Evolutionary conservation across 2,797 vertebrate genomes (phyloP).

Genomic region (Muscicapa striata): DNA sequence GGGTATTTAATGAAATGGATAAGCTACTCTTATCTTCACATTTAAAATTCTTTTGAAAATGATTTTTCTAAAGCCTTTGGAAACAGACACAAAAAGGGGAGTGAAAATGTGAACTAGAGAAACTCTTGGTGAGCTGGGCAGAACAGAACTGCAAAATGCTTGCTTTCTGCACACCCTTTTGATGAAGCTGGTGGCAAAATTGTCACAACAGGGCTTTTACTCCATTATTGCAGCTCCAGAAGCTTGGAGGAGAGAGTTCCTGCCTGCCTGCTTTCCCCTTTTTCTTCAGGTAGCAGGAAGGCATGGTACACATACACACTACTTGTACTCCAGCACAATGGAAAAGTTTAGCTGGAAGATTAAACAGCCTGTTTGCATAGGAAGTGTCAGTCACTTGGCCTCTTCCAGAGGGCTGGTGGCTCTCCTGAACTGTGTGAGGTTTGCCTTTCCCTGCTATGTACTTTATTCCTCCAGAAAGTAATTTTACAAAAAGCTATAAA

Average conservation of each 20-base stretch:
- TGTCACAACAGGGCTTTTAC: not conserved
- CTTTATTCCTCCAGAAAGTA: not conserved
- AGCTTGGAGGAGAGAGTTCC: not conserved
- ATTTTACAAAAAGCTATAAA: not conserved
- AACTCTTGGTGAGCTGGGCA: not conserved
- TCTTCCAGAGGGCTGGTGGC: not conserved
- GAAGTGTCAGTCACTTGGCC: not conserved
- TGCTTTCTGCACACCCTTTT: not conserved
- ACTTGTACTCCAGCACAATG: not conserved
- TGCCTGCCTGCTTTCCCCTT: not conserved
- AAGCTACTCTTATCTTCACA: not conserved
- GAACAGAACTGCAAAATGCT: not conserved
- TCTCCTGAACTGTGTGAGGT: not conserved
- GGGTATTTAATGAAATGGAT: not conserved
- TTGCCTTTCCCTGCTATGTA: not conserved
- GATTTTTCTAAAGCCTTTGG: not conserved
- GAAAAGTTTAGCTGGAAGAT: not conserved
- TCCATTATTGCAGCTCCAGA: not conserved
- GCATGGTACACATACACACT: accelerated
- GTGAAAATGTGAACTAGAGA: not conserved
- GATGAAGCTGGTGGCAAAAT: not conserved
- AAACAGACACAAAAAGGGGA: not conserved
- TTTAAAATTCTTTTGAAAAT: not conserved
- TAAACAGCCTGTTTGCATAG: not conserved
- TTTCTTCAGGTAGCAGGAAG: not conserved